These are phyloP conservation scores for Phrynocephalus vlangalii DNA, from an alignment of 2,797 vertebrate genomes.

Conservation along the genomic window DNA sequence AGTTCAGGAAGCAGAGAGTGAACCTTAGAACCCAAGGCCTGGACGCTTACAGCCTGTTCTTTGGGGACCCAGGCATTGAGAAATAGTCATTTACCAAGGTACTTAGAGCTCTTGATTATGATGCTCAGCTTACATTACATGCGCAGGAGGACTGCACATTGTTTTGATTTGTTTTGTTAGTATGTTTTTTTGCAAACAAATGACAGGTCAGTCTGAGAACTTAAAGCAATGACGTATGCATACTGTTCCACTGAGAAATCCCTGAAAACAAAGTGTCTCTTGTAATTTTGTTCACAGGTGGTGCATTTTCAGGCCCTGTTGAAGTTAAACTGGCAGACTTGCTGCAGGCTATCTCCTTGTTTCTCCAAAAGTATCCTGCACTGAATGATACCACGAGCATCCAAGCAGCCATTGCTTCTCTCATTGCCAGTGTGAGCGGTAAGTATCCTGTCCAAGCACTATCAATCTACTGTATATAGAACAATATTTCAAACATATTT, in stretches of 20 bases:
- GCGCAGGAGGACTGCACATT: background rate
- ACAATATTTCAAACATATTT: background rate
- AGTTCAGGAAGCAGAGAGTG: too few species aligned
- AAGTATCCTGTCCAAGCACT: background rate
- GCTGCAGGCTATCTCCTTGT: slow-evolving; percentile 52
- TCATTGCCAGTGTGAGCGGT: slow-evolving; percentile 50
- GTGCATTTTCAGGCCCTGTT: slow-evolving; percentile 34
- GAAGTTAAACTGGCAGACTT: slow-evolving; percentile 51
- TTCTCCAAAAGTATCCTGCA: slow-evolving; percentile 58
- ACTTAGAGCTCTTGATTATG: background rate
- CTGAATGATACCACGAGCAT: slow-evolving; percentile 25
- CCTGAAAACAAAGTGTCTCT: background rate
- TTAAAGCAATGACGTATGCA: background rate
- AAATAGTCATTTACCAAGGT: slow-evolving; percentile 1
- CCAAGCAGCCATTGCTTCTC: slow-evolving; percentile 36
- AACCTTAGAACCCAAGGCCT: too few species aligned
- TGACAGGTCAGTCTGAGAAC: background rate
- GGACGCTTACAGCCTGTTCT: background rate
- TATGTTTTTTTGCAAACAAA: background rate
- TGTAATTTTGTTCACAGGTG: slow-evolving; percentile 35
- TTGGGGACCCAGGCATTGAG: background rate
- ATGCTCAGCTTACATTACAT: background rate
- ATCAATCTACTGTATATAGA: background rate
- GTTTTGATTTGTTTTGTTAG: background rate
- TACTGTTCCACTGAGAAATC: background rate